Evolutionary conservation across 2,888 invertebrate genomes (phyloP), one percentile per base, ranked within the genome.

Genomic region (Ochropleura plecta): DNA sequence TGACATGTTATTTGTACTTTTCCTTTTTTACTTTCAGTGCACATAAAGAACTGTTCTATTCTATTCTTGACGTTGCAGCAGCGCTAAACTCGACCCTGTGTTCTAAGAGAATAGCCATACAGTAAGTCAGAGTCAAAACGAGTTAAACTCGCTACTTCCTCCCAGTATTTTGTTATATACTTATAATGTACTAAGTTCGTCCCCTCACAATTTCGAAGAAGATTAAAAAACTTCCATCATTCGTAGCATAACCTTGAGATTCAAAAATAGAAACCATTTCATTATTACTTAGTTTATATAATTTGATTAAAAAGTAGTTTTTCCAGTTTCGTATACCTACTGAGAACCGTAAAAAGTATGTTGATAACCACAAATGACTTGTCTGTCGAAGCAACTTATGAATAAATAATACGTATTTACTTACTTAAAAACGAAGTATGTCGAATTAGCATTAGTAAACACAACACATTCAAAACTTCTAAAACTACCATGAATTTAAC

Each of bases 201-300:
- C 12, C 18, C 8, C 20, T 40, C 53, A 57, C 49, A 5, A 40
- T 30, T 1, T 57, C 16, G 18, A 66, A 42, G 12, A 62, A 46
- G 14, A 75, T 42, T 8, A 53, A 42, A 20, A 5, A 40, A 49
- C 40, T 64, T 44, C 20, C 20, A 44, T 60, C 12, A 59, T 48
- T 64, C 16, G 60, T 67, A 18, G 20, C 8, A 48, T 9, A 72
- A 81, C 79, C 79, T 83, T 78, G 65, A 53, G 48, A 48, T 12
- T 20, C 62, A 12, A 44, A 69, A 78, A 6, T 48, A 55, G 49
- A 53, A 48, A 55, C 53, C 44, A 73, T 73, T 60, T 66, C 62
- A 70, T 72, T 77, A 76, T 51, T 65, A 51, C 55, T 51, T 51
- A 62, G 1, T n/a, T 44, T 30, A 55, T 42, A 12, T 20, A 30